Conservation (phyloP, 2,797 vertebrate genomes). For the Dermochelys coriacea region DNA sequence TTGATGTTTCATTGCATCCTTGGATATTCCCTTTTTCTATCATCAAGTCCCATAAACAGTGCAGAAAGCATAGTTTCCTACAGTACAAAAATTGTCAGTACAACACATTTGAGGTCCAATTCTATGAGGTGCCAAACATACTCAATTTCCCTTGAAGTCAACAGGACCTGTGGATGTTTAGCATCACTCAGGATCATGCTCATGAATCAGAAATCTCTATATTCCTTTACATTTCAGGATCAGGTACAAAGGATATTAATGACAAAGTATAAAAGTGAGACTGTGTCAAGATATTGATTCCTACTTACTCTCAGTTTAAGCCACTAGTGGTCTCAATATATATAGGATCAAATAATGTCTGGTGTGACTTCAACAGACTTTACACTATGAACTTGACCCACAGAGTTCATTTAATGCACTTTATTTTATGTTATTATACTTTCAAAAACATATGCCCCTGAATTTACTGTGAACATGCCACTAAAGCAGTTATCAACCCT, state of each 20-base stretch:
- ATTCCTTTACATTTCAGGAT: background rate
- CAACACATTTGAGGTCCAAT: conserved; percentile 59
- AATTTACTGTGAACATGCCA: background rate
- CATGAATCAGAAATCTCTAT: conserved; percentile 41
- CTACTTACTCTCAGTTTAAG: conserved; percentile 15
- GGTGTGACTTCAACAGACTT: background rate
- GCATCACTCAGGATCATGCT: conserved; percentile 29
- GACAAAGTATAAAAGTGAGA: background rate
- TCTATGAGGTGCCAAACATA: conserved; percentile 9
- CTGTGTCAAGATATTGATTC: background rate
- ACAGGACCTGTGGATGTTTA: conserved; percentile 27
- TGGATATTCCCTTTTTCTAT: conserved; percentile 62
- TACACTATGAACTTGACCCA: background rate
- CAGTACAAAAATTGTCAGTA: conserved; percentile 55
- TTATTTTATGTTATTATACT: background rate
- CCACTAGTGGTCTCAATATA: background rate
- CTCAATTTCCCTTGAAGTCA: conserved; percentile 49
- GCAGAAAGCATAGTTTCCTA: conserved; percentile 68
- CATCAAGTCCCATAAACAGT: conserved; percentile 55
- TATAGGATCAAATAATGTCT: background rate
- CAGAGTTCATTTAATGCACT: background rate
- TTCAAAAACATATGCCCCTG: background rate
- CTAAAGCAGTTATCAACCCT: background rate
- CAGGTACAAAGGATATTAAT: conserved; percentile 3
- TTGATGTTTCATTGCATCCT: conserved; percentile 63